Base-by-base conservation (phyloP, 2,888 invertebrate species). In the Ennomos quercinarius region DNA sequence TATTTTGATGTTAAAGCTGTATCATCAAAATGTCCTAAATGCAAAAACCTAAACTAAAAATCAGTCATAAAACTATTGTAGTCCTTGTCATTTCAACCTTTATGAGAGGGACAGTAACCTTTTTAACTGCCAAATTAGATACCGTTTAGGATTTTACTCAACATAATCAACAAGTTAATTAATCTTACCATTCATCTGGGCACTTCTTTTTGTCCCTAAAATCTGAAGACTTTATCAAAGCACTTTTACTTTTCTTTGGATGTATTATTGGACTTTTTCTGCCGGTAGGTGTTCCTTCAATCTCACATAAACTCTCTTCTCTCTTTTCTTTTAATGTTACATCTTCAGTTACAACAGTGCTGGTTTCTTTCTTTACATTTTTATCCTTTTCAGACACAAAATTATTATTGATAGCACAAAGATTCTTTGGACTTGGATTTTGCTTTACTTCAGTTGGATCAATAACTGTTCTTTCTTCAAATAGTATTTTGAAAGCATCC, bases 251-350 rank as follows among this genome's bases (percentile, higher is more conserved):
- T 61, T 81, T 87, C 60, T 78, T 87, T 5, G 72, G 74, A 9
- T 68, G 77, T 71, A 92, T 84, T 51, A 92, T 86, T 9, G 92
- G 92, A 63, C 92, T 92, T 0, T 59, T 79, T 0, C 87, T 77
- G 1, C 89, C 90, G 0, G 83, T 82, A 0, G 90, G 87, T 0
- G 90, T 89, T 0, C 83, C 83, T 56, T 88, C 87, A 55, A 89
- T 89, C 64, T 90, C 90, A 3, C 81, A 82, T 1, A 83, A 35
- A 0, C 88, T 87, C 10, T 84, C 83, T 55, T 89, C 83, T 57
- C 27, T 27, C 27, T 27, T 4, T 27, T 27, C 27, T 17, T 75
- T 73, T 10, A 64, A 60, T 0, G 70, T 73, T 3, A 68, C 56
- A 58, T 83, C 76, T 42, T 77, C 73, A 56, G 65, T 53, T 42